Conservation (phyloP, 92 coral and sea anemone species). For the Actinostola sp. region DNA sequence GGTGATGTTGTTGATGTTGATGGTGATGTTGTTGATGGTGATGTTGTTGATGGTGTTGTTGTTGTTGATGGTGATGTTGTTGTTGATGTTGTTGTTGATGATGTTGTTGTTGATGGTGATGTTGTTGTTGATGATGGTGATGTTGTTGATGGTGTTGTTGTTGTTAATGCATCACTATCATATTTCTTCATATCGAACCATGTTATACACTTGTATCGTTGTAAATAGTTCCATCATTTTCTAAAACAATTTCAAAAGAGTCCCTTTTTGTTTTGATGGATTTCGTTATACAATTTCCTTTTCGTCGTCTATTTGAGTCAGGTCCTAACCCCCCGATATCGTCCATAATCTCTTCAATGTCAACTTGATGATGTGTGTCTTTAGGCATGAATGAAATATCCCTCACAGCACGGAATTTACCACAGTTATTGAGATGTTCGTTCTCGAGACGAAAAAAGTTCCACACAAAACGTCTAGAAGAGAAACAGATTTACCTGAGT, state of each 20-base stretch:
- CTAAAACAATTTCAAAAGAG: neutral
- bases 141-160: too few relatives aligned
- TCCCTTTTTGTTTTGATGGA: slow-evolving; percentile 1
- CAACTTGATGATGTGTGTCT: slow-evolving; percentile 80
- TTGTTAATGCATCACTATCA: too few relatives aligned
- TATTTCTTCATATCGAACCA: too few relatives aligned
- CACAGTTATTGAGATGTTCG: slow-evolving; percentile 98
- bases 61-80: too few relatives aligned
- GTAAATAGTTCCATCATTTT: neutral
- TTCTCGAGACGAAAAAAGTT: slow-evolving; percentile 97
- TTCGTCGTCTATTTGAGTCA: slow-evolving; percentile 28
- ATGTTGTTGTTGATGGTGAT: too few relatives aligned
- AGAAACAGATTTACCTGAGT: neutral
- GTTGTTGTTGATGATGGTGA: too few relatives aligned
- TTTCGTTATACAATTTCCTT: slow-evolving; percentile 5
- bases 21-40: too few relatives aligned
- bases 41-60: too few relatives aligned
- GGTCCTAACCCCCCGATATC: slow-evolving; percentile 64
- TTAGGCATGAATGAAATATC: slow-evolving; percentile 97
- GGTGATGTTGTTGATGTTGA: too few relatives aligned
- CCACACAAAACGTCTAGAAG: slow-evolving; percentile 93
- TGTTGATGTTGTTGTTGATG: too few relatives aligned
- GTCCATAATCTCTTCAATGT: slow-evolving; percentile 89
- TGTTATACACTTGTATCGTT: neutral
- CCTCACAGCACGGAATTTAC: slow-evolving; percentile 97